Base-by-base conservation (phyloP, 1,140 invertebrate species). In the Scaptomyza montana region DNA sequence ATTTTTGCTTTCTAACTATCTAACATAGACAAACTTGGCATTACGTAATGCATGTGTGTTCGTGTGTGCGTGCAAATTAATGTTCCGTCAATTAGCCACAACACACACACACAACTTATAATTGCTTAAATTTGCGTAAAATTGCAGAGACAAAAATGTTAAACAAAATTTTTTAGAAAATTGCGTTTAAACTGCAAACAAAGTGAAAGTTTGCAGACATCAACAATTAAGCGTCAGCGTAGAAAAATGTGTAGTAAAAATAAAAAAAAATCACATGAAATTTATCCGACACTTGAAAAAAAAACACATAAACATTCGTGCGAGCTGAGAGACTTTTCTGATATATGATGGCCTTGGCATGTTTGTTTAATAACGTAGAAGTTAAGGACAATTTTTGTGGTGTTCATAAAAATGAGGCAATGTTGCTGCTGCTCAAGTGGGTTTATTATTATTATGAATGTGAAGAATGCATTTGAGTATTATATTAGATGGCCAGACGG, bases 81-180 rank as follows among this genome's bases (percentile, higher is more conserved):
- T 73, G 68, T 64, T 61, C 56, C 49, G 62, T 56, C 56, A 81
- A 73, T 81, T 76, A 81, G 74, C 67, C 64, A 49, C 61, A 50
- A 81, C 65, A 51, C 50, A 54, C 30, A 33, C 30, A 43, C 8
- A 33, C 13, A 25, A 86, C 65, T 78, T 86, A 87, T 81, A 78
- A 87, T 81, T 82, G 59, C 80, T 74, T 77, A 82, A 87, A 87
- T 87, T n/a, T 66, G 53, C 30, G 54, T 66, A 74, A 69, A 85
- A 60, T 84, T 70, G 39, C 55, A 36, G 41, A 25, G 60, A 43
- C 56, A 59, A 60, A 51, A 67, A 62, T 75, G 60, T 55, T 41
- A 13, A 6, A 36, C 10, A 30, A 60, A 73, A 74, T 68, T 62
- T 53, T 71, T 13, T 5, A 0, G 43, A 60, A 73, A 67, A 49